phyloP scores from a whole-genome alignment of 2,113 vertebrate species.

The Semnornis frantzii region DNA sequence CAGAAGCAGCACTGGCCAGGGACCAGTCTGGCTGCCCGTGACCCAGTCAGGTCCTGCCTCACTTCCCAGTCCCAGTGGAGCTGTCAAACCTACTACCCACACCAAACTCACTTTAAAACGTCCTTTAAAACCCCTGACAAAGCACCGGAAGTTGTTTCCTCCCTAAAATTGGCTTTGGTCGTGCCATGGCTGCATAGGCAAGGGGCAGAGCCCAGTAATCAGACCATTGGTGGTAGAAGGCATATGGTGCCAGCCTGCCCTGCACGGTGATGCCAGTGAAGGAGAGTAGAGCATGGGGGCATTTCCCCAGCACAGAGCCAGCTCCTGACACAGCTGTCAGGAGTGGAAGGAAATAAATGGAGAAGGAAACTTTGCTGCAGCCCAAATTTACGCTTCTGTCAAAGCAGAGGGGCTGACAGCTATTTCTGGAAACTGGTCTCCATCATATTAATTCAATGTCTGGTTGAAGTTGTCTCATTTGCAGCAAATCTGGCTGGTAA shows the following conservation, averaged over 20 bases:
- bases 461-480: constrained; percentile 63
- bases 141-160: background rate
- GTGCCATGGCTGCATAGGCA: rapidly evolving
- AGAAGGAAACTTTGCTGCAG: constrained; percentile 8
- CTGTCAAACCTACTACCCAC: background rate
- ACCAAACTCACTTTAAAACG: background rate
- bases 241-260: rapidly evolving
- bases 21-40: rapidly evolving
- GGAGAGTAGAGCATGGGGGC: background rate
- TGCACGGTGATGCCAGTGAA: rapidly evolving
- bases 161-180: background rate
- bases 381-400: constrained; percentile 48
- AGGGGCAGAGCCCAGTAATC: background rate
- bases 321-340: background rate
- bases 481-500: constrained; percentile 66
- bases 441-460: constrained; percentile 60
- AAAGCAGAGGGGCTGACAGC: constrained; percentile 56
- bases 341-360: background rate
- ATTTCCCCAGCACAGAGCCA: background rate
- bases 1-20: background rate
- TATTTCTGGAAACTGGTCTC: constrained; percentile 59
- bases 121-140: background rate
- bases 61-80: rapidly evolving
- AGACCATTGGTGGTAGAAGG: rapidly evolving
- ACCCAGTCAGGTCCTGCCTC: background rate